Evolutionary conservation across 2,113 vertebrate species (phyloP), one percentile per base, ranked within the genome.

Genomic region (Rattus norvegicus): DNA sequence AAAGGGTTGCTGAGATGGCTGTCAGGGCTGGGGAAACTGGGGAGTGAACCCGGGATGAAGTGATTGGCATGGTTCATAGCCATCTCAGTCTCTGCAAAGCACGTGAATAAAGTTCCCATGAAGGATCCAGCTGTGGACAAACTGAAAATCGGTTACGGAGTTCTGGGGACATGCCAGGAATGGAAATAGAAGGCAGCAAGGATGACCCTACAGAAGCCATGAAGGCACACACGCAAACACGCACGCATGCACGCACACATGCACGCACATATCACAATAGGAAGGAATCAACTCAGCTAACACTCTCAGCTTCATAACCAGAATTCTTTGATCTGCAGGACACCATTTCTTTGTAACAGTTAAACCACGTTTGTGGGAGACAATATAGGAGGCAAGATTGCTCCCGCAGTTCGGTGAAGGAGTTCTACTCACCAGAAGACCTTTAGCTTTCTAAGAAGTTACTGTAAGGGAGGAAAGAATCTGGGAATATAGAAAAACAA

Each of bases 361-460:
- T 79, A 65, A 54, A 65, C 65, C 72, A 36, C 1, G 1, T 83
- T 93, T 86, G 88, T 59, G 63, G 75, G 88, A 90, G 72, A 67
- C 93, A 87, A 73, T 1, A 8, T 1, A 39, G 75, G 19, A 39
- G 22, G 22, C 5, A 10, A 86, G 80, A 61, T 54, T 84, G 49
- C 39, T 43, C 19, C 43, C 28, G 26, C 72, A 24, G 30, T 87
- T 56, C 54, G n/a, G 28, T 80, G 19, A 85, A 87, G n/a, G 43
- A 17, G 2, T 70, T 90, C 39, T 43, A n/a, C 39, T 92, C 26
- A 69, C 47, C 30, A 70, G 43, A 69, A 92, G 76, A 88, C 61
- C 56, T 96, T 63, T 91, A n/a, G 56, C 85, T 92, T 93, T 67
- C 33, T 67, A 73, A 86, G 90, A 95, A 36, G 47, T n/a, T 22